Percentiles rank a stretch among this genome's conserved stretches.
These are phyloP conservation scores for Xiphophorus hellerii DNA, from an alignment of 2,113 vertebrate genomes.

Conservation along the genomic window DNA sequence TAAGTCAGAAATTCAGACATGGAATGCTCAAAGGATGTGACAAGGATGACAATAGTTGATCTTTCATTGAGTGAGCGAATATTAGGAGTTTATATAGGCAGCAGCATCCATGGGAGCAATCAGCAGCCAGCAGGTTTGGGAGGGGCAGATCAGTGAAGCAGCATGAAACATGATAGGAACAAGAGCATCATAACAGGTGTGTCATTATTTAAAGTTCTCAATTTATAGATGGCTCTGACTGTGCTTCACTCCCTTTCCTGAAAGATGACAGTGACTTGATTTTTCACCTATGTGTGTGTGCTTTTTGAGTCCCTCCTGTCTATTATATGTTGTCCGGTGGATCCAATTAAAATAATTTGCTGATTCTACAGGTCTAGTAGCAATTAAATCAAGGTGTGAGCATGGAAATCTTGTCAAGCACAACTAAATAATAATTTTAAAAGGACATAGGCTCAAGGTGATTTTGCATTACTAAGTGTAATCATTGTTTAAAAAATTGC, in stretches of 20 bases:
- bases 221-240: neutral
- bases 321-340: too few species aligned
- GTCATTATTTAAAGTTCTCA: neutral
- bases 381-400: neutral
- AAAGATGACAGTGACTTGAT: neutral
- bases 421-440: neutral
- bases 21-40: too few species aligned
- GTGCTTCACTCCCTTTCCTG: neutral
- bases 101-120: too few species aligned
- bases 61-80: too few species aligned
- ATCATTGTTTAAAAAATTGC: neutral
- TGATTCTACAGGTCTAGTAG: neutral
- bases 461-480: neutral
- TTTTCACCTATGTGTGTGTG: neutral
- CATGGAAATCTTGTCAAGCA: neutral
- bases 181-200: too few species aligned
- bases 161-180: too few species aligned
- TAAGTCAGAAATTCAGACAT: too few species aligned
- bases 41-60: too few species aligned
- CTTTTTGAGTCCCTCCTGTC: too few species aligned
- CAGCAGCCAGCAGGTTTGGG: too few species aligned
- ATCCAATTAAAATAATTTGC: neutral
- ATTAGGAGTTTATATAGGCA: too few species aligned
- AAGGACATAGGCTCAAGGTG: neutral
- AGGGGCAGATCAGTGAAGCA: too few species aligned